Base-by-base conservation (phyloP, 2,888 invertebrate species). In the Lysandra coridon region DNA sequence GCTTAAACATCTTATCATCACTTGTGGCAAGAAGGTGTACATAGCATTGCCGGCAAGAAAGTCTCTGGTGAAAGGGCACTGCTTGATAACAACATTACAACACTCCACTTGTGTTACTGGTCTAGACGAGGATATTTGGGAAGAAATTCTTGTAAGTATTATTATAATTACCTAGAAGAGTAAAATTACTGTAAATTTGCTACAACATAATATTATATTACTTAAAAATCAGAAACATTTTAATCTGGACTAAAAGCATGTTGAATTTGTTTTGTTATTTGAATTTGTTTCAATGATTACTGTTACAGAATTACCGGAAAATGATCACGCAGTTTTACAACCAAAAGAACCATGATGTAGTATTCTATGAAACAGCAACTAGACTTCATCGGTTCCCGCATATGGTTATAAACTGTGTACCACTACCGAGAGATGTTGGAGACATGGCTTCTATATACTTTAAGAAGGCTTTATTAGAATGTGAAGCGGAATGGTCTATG, bases 401-500 rank as follows among this genome's bases (percentile, higher is more conserved):
- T 88, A 96, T 99, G 96, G 95, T 95, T 69, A 95, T 99, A 78
- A 98, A 99, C 86, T 99, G 99, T 94, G 95, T 99, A 12, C 99
- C 99, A 0, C 85, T 99, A 81, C 97, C 97, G 4, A 95, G 96
- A 84, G 98, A 98, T 89, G 95, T 96, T 30, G 98, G 98, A 1
- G 98, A 98, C 85, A 94, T 97, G 92, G 98, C 98, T 4, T 98
- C 99, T 0, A 98, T 99, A 86, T 99, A 99, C 91, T 99, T 99
- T 90, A 99, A 99, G 95, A 99, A 99, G 95, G 99, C 99, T 0
- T 96, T 99, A 80, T 95, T 98, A 85, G 99, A 99, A 89, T 98
- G 98, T 83, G 99, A 99, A 91, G 96, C 96, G 30, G 99, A 99
- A 91, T 99, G 99, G 99, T 96, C 98, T 4, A 97, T 97, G 86